Evolutionary conservation across 1,140 invertebrate species (phyloP).

Genomic region (Drusus annulatus): DNA sequence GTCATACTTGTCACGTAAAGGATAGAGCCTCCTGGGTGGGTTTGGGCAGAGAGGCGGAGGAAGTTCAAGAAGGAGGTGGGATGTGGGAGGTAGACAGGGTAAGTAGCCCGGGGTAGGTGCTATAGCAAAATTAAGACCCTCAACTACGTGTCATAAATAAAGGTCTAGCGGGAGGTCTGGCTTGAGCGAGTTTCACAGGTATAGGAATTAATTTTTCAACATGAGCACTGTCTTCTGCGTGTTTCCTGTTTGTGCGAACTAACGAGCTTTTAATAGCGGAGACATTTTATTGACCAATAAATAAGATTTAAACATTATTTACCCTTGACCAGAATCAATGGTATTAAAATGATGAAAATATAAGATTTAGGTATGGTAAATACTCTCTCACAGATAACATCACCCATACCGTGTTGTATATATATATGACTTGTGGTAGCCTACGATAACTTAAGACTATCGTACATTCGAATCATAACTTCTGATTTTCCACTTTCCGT

Average conservation of each 20-base stretch:
- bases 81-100: background rate
- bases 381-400: too few relatives aligned
- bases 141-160: conserved; percentile 28
- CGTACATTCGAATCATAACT: too few relatives aligned
- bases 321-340: background rate
- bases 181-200: background rate
- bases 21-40: conserved; percentile 10
- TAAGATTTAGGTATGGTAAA: too few relatives aligned
- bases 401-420: too few relatives aligned
- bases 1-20: conserved; percentile 24
- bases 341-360: background rate
- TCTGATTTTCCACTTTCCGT: too few relatives aligned
- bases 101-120: background rate
- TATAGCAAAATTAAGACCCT: conserved; percentile 26
- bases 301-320: background rate
- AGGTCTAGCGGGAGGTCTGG: background rate
- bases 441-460: too few relatives aligned
- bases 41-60: background rate
- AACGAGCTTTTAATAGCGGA: background rate
- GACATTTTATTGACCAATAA: background rate
- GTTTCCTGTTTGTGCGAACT: background rate
- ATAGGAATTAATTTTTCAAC: too few relatives aligned
- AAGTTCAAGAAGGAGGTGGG: too few relatives aligned
- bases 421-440: too few relatives aligned
- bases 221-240: too few relatives aligned